These are phyloP conservation scores for Mus spicilegus DNA, from an alignment of 2,113 vertebrate species.

Conservation along the genomic window DNA sequence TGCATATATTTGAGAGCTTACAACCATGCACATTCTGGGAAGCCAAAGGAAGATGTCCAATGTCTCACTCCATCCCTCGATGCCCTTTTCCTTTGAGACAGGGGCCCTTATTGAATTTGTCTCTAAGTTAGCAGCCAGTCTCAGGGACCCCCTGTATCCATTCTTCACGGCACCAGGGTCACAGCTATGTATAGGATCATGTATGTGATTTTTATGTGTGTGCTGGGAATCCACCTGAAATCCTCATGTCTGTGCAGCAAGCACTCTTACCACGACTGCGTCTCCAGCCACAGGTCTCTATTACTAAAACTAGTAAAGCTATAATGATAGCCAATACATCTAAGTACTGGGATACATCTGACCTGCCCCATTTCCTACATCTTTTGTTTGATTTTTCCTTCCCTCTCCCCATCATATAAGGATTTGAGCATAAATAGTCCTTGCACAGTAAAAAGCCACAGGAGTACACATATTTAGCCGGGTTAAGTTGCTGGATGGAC, in stretches of 20 bases:
- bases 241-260: not conserved
- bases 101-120: not conserved
- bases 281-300: not conserved
- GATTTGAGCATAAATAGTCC: slow-evolving; percentile 10
- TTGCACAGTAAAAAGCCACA: not conserved
- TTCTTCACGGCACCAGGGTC: not conserved
- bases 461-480: not conserved
- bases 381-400: not conserved
- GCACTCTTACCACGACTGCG: not conserved
- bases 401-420: not conserved
- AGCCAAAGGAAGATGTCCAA: not conserved
- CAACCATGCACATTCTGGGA: not conserved
- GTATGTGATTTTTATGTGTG: not conserved
- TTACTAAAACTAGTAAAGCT: slow-evolving; percentile 9
- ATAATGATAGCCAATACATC: not conserved
- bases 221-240: not conserved
- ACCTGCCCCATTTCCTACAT: not conserved
- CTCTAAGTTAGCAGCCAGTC: not conserved
- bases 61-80: not conserved
- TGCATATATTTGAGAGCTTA: not conserved
- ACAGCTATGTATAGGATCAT: not conserved
- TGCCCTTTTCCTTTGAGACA: no score
- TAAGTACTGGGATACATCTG: not conserved
- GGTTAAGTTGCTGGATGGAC: not conserved
- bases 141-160: not conserved